These are phyloP conservation scores for Globia sparganii DNA, from an alignment of 2,888 invertebrate genomes.

Conservation along the genomic window DNA sequence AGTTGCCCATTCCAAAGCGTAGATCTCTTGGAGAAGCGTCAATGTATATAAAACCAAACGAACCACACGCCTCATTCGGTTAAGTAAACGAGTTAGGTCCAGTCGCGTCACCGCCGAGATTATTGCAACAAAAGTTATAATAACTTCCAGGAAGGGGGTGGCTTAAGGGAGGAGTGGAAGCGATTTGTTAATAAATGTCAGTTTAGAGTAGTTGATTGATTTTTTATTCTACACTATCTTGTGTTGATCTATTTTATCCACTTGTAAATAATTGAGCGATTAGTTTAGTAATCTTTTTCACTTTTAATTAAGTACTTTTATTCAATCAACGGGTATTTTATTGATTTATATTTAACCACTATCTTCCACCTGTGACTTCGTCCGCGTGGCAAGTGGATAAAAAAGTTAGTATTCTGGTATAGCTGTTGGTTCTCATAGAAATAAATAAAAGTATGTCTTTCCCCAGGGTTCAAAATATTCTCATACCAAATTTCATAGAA, in stretches of 20 bases:
- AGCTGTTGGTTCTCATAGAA: too few species aligned
- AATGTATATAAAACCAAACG: background rate
- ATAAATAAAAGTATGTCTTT: too few species aligned
- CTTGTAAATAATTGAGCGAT: background rate
- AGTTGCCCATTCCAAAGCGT: too few species aligned
- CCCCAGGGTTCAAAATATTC: too few species aligned
- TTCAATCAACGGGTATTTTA: background rate
- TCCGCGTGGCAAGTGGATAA: too few species aligned
- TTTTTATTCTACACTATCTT: background rate
- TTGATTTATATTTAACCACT: too few species aligned
- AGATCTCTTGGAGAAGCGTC: too few species aligned
- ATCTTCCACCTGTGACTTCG: too few species aligned
- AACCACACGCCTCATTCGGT: conserved; percentile 45
- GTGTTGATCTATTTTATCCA: background rate
- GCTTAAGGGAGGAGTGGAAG: background rate
- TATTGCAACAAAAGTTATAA: conserved; percentile 75
- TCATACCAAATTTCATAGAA: too few species aligned
- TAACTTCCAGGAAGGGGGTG: conserved; percentile 64
- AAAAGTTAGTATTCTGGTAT: too few species aligned
- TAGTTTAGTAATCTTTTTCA: background rate
- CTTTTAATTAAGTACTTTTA: background rate
- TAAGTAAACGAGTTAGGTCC: conserved; percentile 66
- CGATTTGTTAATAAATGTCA: background rate
- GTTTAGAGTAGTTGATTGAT: too few species aligned
- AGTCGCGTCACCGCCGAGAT: conserved; percentile 55